Conservation (phyloP, 2,113 vertebrate species). For the Motacilla tschutschensis region DNA sequence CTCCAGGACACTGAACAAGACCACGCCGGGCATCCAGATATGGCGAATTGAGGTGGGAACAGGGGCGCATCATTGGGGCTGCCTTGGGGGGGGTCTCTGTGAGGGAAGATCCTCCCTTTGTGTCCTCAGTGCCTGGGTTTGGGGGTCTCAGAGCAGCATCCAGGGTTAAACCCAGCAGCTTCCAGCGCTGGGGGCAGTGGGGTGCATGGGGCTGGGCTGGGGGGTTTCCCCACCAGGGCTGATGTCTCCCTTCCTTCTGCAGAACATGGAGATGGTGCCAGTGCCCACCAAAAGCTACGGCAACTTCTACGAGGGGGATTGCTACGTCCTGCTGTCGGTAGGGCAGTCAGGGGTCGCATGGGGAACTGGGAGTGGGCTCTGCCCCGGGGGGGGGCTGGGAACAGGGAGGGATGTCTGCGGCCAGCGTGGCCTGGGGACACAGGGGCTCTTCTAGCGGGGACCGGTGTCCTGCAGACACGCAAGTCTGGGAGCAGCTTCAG, state of each 20-base stretch:
- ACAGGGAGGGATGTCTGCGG: not conserved
- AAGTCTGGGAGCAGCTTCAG: slow-evolving; percentile 71
- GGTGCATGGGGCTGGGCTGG: rapidly evolving
- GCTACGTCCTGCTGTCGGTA: slow-evolving; percentile 83
- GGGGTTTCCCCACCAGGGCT: rapidly evolving
- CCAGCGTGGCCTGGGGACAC: not conserved
- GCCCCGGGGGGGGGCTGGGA: not conserved
- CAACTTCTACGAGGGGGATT: slow-evolving; percentile 84
- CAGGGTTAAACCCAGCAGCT: not conserved
- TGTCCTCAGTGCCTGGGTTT: not conserved
- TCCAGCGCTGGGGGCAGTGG: not conserved
- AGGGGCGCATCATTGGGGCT: rapidly evolving
- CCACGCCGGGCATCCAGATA: slow-evolving; percentile 83
- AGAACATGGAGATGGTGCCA: slow-evolving; percentile 86
- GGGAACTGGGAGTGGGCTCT: not conserved
- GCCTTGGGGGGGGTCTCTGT: too few species aligned
- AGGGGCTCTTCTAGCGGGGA: not conserved
- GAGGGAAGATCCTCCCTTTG: not conserved
- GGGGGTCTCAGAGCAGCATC: not conserved
- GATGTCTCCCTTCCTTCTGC: not conserved
- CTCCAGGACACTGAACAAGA: slow-evolving; percentile 79
- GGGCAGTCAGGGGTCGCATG: not conserved
- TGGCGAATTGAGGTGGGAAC: slow-evolving; percentile 85
- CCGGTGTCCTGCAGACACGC: slow-evolving; percentile 67
- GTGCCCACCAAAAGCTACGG: slow-evolving; percentile 75